Base-by-base conservation (phyloP, 2,888 invertebrate genomes). In the Spicauda simplicius region DNA sequence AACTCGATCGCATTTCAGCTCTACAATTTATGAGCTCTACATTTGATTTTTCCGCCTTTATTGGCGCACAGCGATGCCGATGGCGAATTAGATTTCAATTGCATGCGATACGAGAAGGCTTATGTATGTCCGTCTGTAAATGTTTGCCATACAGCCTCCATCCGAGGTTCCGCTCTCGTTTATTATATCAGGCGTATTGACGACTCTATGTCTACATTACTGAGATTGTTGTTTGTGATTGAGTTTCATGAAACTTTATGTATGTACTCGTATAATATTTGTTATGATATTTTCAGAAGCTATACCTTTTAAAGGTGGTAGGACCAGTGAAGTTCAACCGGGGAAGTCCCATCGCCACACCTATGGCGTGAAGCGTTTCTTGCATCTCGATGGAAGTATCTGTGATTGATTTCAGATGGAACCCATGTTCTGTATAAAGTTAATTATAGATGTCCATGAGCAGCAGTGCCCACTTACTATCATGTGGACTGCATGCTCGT, bases 31-130 rank as follows among this genome's bases (percentile, higher is more conserved):
- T 2, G 30, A 60, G 16, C 30, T 73, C 72, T 71, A 45, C 62
- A 68, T 65, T 69, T 65, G 71, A 75, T 75, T 72, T 74, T 74
- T 74, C 73, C 71, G 73, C 71, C 67, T 72, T 69, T 71, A 71
- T 73, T 71, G 74, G 69, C 67, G 60, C 70, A 71, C 64, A 67
- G 68, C 71, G 69, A 70, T 73, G 69, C 72, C 71, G 73, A 70
- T 70, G 71, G 71, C 74, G 74, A 75, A 74, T 75, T 74, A 74
- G 73, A 76, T 76, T 76, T 74, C 76, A 72, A 71, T 74, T 71
- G 72, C 67, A 70, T 67, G 60, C 72, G 69, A 75, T 74, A 72
- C 69, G 68, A 53, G 48, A 11, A 30, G 41, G 16, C 53, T 45
- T 19, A 58, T 64, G 66, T 64, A 64, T 59, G 71, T 71, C 63